Base-by-base conservation (phyloP, 1,140 invertebrate genomes). In the Stratiolaelaps scimitus region DNA sequence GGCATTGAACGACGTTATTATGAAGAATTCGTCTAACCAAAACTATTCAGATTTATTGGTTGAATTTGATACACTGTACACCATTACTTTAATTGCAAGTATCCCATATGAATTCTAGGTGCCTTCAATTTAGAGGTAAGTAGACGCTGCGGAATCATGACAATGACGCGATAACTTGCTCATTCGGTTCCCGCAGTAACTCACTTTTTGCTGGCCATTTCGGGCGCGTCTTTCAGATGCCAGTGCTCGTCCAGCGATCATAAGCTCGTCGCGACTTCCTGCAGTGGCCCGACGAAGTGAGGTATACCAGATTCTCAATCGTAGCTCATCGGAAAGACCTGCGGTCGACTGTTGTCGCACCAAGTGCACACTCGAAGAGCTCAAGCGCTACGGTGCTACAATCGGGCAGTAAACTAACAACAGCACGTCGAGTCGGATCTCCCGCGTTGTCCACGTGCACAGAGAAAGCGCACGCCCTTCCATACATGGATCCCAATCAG, bases 271-370 rank as follows among this genome's bases (percentile, higher is more conserved):
- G 26, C 53, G 53, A 15, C 34, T 26, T 20, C 23, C 23, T n/a
- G 2, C 15, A 10, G 34, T 20, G 53, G 15, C 17, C 17, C n/a
- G 26, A 19, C 53, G 53, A 26, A n/a, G 15, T 4, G 53, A 60
- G 26, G 53, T 26, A 29, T 15, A 29, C n/a, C 15, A 26, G 17
- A 23, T 34, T 15, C 15, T 60, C 34, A 40, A 40, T 26, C 53
- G 53, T 5, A 15, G 53, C 15, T 60, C 53, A 34, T 6, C 23
- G 13, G 34, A 34, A 10, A 23, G 53, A 10, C 26, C 34, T 26
- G 53, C 26, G 15, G 10, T 29, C 53, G 53, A 60, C 15, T 60
- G 53, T 34, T 60, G 53, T 23, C 53, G 53, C 13, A 60, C 17
- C 10, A 26, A 34, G 20, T 60, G 53, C 53, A 60, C 53, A 34